Evolutionary conservation across 37 sponge, comb jelly and placozoan genomes (phyloP), one percentile per base, ranked within the genome.

Genomic region (Beroe forskalii): DNA sequence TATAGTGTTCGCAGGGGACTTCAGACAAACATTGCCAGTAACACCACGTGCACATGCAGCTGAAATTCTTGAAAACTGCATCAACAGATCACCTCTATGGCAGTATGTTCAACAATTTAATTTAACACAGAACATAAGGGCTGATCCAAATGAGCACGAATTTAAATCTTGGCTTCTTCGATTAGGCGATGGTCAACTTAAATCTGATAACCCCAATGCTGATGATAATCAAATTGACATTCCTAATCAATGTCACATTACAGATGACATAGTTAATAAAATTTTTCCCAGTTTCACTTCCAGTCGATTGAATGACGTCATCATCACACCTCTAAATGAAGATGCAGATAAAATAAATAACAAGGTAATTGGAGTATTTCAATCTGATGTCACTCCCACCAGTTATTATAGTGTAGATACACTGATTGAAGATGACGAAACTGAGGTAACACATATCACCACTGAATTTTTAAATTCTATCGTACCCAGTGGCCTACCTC

Each of bases 341-440:
- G 67, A 64, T 64, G 67, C 20, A 4, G 28, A 64, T n/a, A 64
- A 12, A 24, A 25, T 64, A 4, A 64, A 64, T n/a, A 24, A n/a
- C 20, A 64, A 64, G 67, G 28, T 64, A n/a, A 14, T 64, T 6
- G 20, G 20, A 24, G 20, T 64, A 14, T 64, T 64, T 64, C 4
- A n/a, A 24, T 25, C 67, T 25, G 28, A 64, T 8, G 28, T 24
- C 28, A n/a, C 28, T 12, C 67, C 67, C 67, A n/a, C 6, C 23
- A 24, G 28, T 14, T 64, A 64, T 24, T 24, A 8, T 25, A 64
- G 67, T 64, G 28, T 64, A 25, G 67, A 64, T 64, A 64, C 67
- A 24, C n/a, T 64, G 22, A 64, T 64, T 64, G 67, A 64, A 24
- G 67, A 64, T 22, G 90, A 89, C 28, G 2, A 6, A 61, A 67